Conservation (phyloP, 2,113 vertebrate genomes). For the Sander vitreus region DNA sequence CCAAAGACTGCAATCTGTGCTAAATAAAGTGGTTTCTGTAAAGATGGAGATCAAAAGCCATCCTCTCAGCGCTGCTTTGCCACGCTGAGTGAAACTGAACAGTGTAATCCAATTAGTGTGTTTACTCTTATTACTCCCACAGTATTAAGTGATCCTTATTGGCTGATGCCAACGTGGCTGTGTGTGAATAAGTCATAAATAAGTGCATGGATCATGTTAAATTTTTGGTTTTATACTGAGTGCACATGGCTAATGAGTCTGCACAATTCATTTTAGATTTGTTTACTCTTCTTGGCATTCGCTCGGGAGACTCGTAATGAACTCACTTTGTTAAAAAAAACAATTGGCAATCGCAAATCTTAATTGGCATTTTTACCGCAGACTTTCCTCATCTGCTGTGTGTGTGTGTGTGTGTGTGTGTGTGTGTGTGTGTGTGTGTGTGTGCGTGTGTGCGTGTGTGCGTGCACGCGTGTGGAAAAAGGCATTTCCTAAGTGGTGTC, state of each 20-base stretch:
- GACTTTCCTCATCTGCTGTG: constrained; percentile 9
- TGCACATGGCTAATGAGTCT: constrained; percentile 38
- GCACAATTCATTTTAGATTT: constrained; percentile 42
- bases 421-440: too few relatives aligned
- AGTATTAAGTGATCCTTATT: constrained; percentile 20
- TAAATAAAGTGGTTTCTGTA: constrained; percentile 36
- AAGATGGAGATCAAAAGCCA: constrained; percentile 50
- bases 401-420: neutral
- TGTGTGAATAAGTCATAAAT: constrained; percentile 16
- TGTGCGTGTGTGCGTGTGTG: too few relatives aligned
- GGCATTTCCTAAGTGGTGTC: constrained; percentile 23
- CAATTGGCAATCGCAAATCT: too few relatives aligned
- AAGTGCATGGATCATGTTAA: constrained; percentile 18
- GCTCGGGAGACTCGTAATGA: constrained; percentile 42
- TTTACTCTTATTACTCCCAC: constrained; percentile 51
- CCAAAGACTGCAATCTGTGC: constrained; percentile 24
- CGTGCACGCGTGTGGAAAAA: too few relatives aligned
- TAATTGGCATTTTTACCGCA: constrained; percentile 28
- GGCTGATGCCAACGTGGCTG: constrained; percentile 4
- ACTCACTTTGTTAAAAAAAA: constrained; percentile 17
- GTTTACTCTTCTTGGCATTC: constrained; percentile 35
- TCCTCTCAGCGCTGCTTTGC: constrained; percentile 17
- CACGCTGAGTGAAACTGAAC: constrained; percentile 45
- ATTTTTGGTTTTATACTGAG: constrained; percentile 43
- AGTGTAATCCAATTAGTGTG: constrained; percentile 57